Evolutionary conservation across 2,113 vertebrate species (phyloP), one percentile per base, ranked within the genome.

Genomic region (Chauna torquata): DNA sequence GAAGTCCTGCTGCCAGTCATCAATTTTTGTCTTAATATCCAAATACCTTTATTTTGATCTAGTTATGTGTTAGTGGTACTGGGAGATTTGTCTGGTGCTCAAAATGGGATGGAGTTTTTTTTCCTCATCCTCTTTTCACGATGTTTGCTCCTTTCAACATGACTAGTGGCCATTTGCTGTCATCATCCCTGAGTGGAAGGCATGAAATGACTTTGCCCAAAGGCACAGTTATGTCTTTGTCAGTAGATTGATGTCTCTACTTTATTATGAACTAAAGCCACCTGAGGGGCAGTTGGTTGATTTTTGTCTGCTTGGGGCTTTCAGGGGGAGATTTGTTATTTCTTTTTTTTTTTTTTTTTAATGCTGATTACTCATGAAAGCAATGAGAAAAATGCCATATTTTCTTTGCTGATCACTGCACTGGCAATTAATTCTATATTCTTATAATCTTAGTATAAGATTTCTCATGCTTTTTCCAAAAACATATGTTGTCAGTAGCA

Each of bases 131-230:
- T 81, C 19, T 88, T 87, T 88, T 92, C 61, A 49, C 7, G 2
- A 30, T 19, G 19, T 85, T 93, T 88, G 32, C 84, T 88, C 15
- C 62, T 90, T 89, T 92, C 81, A 52, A 3, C 49, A 81, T 74
- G 40, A 85, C 68, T 72, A 44, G 42, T 42, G 62, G 58, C 49
- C 90, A 91, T 9, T 19, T 90, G 58, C 44, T 85, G 18, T 91
- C 45, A 66, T 66, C 13, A 38, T 71, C 74, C 75, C 24, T 1
- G 54, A 59, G n/a, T 75, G 23, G 52, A 81, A 83, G 96, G 57
- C 84, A 89, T 15, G 47, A 92, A 94, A 49, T 32, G 5, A 58
- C 76, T 96, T 97, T 95, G 36, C 79, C 96, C 81, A 89, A 94
- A 92, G 95, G 93, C 71, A 59, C 1, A 0, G 61, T 76, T 93